A percentile compares a stretch with the other conserved stretches of the same genome.
These are phyloP conservation scores for Leistus spinibarbis DNA, from an alignment of 2,888 invertebrate species.

Conservation along the genomic window DNA sequence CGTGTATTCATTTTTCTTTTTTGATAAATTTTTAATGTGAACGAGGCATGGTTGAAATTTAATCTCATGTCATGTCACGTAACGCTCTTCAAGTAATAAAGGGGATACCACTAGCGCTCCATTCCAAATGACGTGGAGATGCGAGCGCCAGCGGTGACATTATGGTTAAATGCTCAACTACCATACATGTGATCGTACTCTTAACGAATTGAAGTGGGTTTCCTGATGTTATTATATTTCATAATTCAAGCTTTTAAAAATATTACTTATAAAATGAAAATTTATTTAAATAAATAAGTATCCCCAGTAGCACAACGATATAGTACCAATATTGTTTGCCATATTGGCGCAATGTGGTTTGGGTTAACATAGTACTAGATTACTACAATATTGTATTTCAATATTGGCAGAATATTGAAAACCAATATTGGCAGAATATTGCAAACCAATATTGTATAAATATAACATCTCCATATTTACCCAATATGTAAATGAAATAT, in stretches of 20 bases:
- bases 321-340: too few relatives aligned
- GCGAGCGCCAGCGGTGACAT: background rate
- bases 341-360: too few relatives aligned
- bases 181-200: background rate
- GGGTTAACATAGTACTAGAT: too few relatives aligned
- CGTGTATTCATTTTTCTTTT: too few relatives aligned
- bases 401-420: background rate
- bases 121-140: background rate
- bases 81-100: slow-evolving; percentile 2
- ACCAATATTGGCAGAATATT: too few relatives aligned
- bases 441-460: too few relatives aligned
- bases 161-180: background rate
- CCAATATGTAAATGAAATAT: too few relatives aligned
- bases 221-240: too few relatives aligned
- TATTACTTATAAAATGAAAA: background rate
- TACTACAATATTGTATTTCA: too few relatives aligned
- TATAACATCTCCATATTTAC: too few relatives aligned
- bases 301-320: too few relatives aligned
- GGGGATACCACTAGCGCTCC: background rate
- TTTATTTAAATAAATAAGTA: background rate
- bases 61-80: slow-evolving; percentile 8
- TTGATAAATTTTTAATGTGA: slow-evolving; percentile 4
- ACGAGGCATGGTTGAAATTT: slow-evolving; percentile 2
- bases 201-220: background rate
- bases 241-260: too few relatives aligned